Base-by-base conservation (phyloP, 1,140 invertebrate genomes). In the Mactra quadrangularis region DNA sequence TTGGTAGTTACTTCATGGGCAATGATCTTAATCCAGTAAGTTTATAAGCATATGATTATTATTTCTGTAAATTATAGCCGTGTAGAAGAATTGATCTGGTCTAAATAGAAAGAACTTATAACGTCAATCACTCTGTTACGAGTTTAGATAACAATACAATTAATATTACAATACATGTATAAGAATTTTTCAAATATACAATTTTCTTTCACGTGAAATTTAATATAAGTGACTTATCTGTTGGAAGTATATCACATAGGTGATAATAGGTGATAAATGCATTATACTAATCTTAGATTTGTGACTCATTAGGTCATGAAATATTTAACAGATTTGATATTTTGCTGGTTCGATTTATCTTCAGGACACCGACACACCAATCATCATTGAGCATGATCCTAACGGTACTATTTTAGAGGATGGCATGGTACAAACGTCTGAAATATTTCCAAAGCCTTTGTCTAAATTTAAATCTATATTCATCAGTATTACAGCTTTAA, bases 1-100 rank as follows among this genome's bases (percentile, higher is more conserved):
- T 87, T 2, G 86, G 86, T 17, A 79, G 72, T 27, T 27, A 41
- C 3, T 81, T 55, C 55, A 85, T 85, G 60, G 83, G 70, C 25
- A 83, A 55, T 9, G 83, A 87, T 41, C 60, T 85, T 1, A 81
- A 85, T 55, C 55, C 22, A 57, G 29, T 68, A 22, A 7, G 60
- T 52, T 38, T 17, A 31, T 13, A 27, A 6, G 38, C 15, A 15
- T 22, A 59, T 22, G 15, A 9, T 22, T 17, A n/a, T 3, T 57
- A 59, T 22, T n/a, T 25, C n/a, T 59, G 27, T 31, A 64, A 33
- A 22, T 15, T 41, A n/a, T n/a, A n/a, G n/a, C n/a, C n/a, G n/a
- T n/a, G n/a, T n/a, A n/a, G n/a, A n/a, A n/a, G n/a, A n/a, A n/a
- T n/a, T n/a, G n/a, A n/a, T n/a, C n/a, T n/a, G n/a, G n/a, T n/a